Conservation (phyloP, 2,888 invertebrate species). For the Oscheius sp. region DNA sequence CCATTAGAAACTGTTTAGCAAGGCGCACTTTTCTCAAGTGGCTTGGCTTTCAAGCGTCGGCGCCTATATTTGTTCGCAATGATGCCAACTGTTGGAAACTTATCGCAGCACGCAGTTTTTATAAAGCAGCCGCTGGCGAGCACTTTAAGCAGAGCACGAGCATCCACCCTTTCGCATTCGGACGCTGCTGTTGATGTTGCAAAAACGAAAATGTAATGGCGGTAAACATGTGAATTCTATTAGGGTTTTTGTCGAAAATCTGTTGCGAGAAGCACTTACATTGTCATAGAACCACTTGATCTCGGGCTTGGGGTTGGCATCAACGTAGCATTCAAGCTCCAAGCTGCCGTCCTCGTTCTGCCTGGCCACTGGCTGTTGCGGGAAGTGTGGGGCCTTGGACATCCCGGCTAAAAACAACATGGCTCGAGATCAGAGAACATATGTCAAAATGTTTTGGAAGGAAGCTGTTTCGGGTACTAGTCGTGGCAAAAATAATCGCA, state of each 20-base stretch:
- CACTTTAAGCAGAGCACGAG: not conserved
- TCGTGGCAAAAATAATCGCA: no score
- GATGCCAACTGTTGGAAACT: constrained; percentile 33
- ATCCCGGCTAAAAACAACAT: constrained; percentile 8
- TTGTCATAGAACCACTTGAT: constrained; percentile 74
- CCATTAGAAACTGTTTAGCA: constrained; percentile 16
- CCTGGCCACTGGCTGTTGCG: constrained; percentile 73
- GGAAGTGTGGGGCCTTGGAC: constrained; percentile 74
- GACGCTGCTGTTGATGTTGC: not conserved
- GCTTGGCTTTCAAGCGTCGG: constrained; percentile 10
- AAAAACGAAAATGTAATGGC: not conserved
- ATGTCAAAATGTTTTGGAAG: no score
- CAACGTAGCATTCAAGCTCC: constrained; percentile 73
- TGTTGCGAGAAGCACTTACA: constrained; percentile 48
- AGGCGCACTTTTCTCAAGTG: constrained; percentile 16
- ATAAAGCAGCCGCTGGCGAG: constrained; percentile 5
- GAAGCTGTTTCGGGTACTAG: no score
- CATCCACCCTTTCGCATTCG: not conserved
- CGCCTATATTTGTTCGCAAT: constrained; percentile 26
- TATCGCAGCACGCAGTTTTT: constrained; percentile 19
- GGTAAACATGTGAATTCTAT: constrained; percentile 21
- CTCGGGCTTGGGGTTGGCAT: constrained; percentile 72
- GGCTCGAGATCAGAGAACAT: not conserved
- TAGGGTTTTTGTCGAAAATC: constrained; percentile 11
- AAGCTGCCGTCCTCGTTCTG: constrained; percentile 74